Conservation (phyloP, 2,797 vertebrate genomes). For the Gymnoscopelus braueri region DNA sequence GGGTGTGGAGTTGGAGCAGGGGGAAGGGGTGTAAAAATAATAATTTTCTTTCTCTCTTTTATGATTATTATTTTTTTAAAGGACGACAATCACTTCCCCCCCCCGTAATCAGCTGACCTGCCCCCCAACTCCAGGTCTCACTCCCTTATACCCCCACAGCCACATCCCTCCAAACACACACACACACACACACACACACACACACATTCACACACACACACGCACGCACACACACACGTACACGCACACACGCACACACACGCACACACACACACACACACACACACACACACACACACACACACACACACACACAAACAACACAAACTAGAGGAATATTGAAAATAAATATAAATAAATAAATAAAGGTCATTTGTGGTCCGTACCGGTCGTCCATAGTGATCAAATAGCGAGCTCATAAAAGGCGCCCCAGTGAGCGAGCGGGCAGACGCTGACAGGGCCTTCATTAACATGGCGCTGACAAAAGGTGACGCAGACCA, state of each 20-base stretch:
- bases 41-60: slow-evolving; percentile 70
- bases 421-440: slow-evolving; percentile 78
- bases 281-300: slow-evolving; percentile 41
- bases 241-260: slow-evolving; percentile 1
- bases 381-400: slow-evolving; percentile 73
- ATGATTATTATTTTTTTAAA: slow-evolving; percentile 49
- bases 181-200: slow-evolving; percentile 9
- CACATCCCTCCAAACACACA: slow-evolving; percentile 54
- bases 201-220: slow-evolving; percentile 34
- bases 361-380: slow-evolving; percentile 66
- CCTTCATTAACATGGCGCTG: slow-evolving; percentile 85
- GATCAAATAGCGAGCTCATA: slow-evolving; percentile 84
- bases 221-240: slow-evolving; percentile 8
- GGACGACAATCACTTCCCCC: slow-evolving; percentile 55
- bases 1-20: slow-evolving; percentile 23
- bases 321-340: too few relatives aligned
- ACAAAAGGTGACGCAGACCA: slow-evolving; percentile 86
- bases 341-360: slow-evolving; percentile 58
- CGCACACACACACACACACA: slow-evolving; percentile 31
- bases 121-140: slow-evolving; percentile 57
- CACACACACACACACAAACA: slow-evolving; percentile 16
- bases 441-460: slow-evolving; percentile 75
- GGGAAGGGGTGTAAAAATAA: slow-evolving; percentile 67
- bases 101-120: slow-evolving; percentile 78
- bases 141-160: slow-evolving; percentile 31